Percentiles rank a stretch among this genome's conserved stretches.
phyloP scores from a whole-genome alignment of 23 tunicate genomes.

The Trididemnum clinides region DNA sequence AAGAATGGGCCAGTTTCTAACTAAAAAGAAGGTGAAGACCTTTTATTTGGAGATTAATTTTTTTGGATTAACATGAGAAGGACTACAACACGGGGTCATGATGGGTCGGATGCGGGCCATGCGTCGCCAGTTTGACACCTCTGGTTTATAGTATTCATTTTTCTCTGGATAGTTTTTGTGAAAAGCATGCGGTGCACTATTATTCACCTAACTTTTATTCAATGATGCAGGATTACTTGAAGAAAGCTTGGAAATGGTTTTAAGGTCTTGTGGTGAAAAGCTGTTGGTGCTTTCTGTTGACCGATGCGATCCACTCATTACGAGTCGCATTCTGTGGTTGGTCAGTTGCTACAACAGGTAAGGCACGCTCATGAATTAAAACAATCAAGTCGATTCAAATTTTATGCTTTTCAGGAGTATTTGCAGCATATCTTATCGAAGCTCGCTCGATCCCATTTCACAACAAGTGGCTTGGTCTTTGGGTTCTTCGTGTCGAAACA shows the following conservation, averaged over 20 bases:
- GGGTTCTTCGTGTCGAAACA: constrained; percentile 75
- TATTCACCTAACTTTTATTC: not conserved
- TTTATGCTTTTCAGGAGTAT: constrained; percentile 38
- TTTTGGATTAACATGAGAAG: too few relatives aligned
- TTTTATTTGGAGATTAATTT: too few relatives aligned
- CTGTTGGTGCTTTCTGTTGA: constrained; percentile 58
- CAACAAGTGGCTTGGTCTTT: constrained; percentile 83
- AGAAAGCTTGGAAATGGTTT: constrained; percentile 68
- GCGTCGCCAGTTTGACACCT: too few relatives aligned
- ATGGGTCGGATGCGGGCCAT: too few relatives aligned
- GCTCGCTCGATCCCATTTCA: constrained; percentile 61
- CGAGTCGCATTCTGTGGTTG: constrained; percentile 74
- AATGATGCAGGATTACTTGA: constrained; percentile 61
- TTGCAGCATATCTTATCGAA: constrained; percentile 65
- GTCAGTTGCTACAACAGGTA: constrained; percentile 83
- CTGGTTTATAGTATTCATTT: too few relatives aligned
- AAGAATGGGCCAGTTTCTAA: too few relatives aligned
- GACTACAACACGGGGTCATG: too few relatives aligned
- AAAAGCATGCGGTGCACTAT: too few relatives aligned
- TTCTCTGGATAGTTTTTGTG: too few relatives aligned
- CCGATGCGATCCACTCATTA: constrained; percentile 66
- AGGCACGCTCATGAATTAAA: not conserved
- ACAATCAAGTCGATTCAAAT: not conserved
- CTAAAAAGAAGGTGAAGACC: too few relatives aligned
- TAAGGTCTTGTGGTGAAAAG: constrained; percentile 67